Evolutionary conservation across 2,797 vertebrate species (phyloP).

Genomic region (Gila robusta): DNA sequence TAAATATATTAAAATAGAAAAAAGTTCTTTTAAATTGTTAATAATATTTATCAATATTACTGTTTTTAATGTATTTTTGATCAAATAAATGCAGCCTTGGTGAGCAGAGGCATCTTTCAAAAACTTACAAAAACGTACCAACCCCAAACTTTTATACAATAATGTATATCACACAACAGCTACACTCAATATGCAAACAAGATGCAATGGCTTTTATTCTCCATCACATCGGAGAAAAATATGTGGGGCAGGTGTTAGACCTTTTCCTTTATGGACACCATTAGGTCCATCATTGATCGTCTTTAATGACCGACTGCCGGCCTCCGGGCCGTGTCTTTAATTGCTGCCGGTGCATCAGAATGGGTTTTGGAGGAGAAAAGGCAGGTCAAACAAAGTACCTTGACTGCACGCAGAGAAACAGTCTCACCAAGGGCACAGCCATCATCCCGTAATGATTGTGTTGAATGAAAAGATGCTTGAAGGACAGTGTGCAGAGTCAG

Average conservation of each 20-base stretch:
- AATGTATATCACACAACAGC: not conserved
- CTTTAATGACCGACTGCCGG: slow-evolving; percentile 43
- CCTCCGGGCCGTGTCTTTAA: slow-evolving; percentile 44
- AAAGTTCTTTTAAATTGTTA: not conserved
- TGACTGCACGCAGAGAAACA: slow-evolving; percentile 17
- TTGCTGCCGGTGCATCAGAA: slow-evolving; percentile 42
- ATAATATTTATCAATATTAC: not conserved
- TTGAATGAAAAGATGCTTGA: slow-evolving; percentile 23
- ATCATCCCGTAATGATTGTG: slow-evolving; percentile 20
- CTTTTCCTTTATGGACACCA: slow-evolving; percentile 20
- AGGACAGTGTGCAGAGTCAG: slow-evolving; percentile 6
- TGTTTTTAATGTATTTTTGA: not conserved
- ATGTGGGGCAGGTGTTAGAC: not conserved
- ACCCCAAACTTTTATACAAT: not conserved
- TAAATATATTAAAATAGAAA: not conserved
- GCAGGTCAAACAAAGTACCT: slow-evolving; percentile 42
- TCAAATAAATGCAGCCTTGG: not conserved
- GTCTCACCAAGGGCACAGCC: slow-evolving; percentile 21
- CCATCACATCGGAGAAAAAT: not conserved
- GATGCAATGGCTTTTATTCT: slow-evolving; percentile 19
- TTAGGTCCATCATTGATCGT: slow-evolving; percentile 44
- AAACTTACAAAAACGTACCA: not conserved
- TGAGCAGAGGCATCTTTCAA: not conserved
- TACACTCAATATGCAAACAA: not conserved
- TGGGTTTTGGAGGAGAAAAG: slow-evolving; percentile 34